Evolutionary conservation across 1,140 invertebrate genomes (phyloP), one percentile per base, ranked within the genome.

Genomic region (Panagrolaimus sp.): DNA sequence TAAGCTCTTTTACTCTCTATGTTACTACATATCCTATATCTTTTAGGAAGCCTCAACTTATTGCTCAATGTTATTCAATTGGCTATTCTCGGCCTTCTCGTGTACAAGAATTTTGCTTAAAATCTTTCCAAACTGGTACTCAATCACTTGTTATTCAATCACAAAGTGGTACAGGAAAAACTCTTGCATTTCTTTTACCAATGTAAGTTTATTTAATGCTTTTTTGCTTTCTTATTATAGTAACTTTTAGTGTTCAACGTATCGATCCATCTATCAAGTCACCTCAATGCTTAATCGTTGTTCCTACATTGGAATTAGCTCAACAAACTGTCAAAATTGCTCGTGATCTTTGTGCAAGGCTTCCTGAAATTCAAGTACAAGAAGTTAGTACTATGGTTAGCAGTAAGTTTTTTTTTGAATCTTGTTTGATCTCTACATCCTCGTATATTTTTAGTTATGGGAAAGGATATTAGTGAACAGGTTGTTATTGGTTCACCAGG

Each of bases 91-190:
- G 91, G 14, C 96, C 96, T 13, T 97, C 94, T 1, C 96, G 95
- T 87, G 98, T 98, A 80, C 91, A 96, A 86, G 94, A 97, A 88
- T 92, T 92, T 51, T 93, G 93, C 77, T 67, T 66, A 75, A 90
- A 89, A 8, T 92, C 92, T 46, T 38, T 38, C 7, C 2, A 38
- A 4, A 7, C 2, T 4, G 7, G 7, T 4, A 4, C 2, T 38
- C 89, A 91, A 83, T 98, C 98, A 85, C 91, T 99, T 89, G 97
- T 99, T 78, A 96, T 96, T 5, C 96, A 99, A 84, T 96, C 93
- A 66, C 96, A 98, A 81, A 96, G 92, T 70, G 96, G 96, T 62
- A 99, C 96, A 70, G 96, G 96, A 57, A 98, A 99, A 88, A 98
- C 96, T 13, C 95, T 96, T 66, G 93, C 95, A 9, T 98, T 99